These are phyloP conservation scores for Cromileptes altivelis DNA, from an alignment of 2,113 vertebrate species.

Conservation along the genomic window DNA sequence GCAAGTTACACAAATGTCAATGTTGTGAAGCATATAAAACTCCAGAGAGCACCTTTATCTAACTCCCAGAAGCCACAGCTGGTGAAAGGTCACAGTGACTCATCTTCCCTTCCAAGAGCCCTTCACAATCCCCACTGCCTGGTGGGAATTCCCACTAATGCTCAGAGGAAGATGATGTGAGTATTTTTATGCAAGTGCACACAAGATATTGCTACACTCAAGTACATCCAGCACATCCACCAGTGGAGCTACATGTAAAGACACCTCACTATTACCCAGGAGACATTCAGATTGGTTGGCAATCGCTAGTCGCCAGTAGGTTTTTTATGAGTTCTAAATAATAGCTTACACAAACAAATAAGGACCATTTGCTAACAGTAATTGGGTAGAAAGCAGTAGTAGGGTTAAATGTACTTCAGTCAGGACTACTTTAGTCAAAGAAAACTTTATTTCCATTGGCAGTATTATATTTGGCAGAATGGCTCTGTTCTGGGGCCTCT, in stretches of 20 bases:
- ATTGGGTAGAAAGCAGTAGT: too few species aligned
- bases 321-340: background rate
- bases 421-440: too few species aligned
- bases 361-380: too few species aligned
- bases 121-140: background rate
- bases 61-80: conserved; percentile 10
- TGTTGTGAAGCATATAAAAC: conserved; percentile 4
- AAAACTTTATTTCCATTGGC: too few species aligned
- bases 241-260: background rate
- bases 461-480: too few species aligned
- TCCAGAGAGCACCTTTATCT: conserved; percentile 21
- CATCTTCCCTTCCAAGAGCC: conserved; percentile 25
- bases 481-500: too few species aligned
- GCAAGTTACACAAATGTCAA: conserved; percentile 21
- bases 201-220: background rate
- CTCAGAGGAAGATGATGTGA: background rate
- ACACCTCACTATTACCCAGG: background rate
- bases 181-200: background rate
- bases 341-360: background rate
- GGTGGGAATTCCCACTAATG: background rate
- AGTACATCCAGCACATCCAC: background rate
- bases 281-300: background rate
- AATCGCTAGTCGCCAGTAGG: too few species aligned
- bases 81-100: conserved; percentile 36
- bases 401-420: too few species aligned